Evolutionary conservation across 1,140 invertebrate genomes (phyloP).

Genomic region (Drosophila fuyamai): DNA sequence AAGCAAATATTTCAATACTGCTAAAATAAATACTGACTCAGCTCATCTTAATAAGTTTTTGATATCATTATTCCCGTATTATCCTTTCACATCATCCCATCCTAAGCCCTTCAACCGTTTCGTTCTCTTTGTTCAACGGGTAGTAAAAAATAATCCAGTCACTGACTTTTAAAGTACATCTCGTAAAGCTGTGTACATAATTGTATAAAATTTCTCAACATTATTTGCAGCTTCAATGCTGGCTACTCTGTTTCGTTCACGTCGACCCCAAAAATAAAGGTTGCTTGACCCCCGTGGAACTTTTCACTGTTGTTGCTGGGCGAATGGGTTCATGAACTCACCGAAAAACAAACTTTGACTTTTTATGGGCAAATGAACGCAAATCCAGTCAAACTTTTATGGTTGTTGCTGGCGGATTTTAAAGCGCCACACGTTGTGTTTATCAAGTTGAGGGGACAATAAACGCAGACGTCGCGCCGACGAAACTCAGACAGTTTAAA

Average conservation of each 20-base stretch:
- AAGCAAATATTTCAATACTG: constrained; percentile 1
- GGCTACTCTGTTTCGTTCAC: constrained; percentile 18
- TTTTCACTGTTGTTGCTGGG: constrained; percentile 26
- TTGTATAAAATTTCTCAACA: constrained; percentile 48
- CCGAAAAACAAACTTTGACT: constrained; percentile 72
- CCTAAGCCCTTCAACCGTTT: constrained; percentile 27
- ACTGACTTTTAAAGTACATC: constrained; percentile 46
- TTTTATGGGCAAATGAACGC: constrained; percentile 61
- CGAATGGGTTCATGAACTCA: constrained; percentile 70
- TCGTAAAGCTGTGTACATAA: constrained; percentile 36
- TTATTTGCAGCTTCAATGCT: constrained; percentile 33
- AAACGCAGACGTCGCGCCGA: constrained; percentile 47
- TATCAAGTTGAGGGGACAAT: constrained; percentile 50
- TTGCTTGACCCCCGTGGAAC: constrained; percentile 46
- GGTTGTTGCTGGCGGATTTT: constrained; percentile 48
- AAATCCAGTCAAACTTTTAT: constrained; percentile 63
- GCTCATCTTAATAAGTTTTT: constrained; percentile 10
- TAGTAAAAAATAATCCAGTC: constrained; percentile 36
- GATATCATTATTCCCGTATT: constrained; percentile 8
- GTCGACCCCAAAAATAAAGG: constrained; percentile 27
- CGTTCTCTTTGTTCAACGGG: constrained; percentile 21
- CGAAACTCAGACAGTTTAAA: constrained; percentile 36
- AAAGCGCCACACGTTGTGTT: constrained; percentile 57
- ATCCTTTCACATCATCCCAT: constrained; percentile 18
- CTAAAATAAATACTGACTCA: constrained; percentile 9